phyloP scores from a whole-genome alignment of 2,797 vertebrate genomes.

The Dromococcyx pavoninus region DNA sequence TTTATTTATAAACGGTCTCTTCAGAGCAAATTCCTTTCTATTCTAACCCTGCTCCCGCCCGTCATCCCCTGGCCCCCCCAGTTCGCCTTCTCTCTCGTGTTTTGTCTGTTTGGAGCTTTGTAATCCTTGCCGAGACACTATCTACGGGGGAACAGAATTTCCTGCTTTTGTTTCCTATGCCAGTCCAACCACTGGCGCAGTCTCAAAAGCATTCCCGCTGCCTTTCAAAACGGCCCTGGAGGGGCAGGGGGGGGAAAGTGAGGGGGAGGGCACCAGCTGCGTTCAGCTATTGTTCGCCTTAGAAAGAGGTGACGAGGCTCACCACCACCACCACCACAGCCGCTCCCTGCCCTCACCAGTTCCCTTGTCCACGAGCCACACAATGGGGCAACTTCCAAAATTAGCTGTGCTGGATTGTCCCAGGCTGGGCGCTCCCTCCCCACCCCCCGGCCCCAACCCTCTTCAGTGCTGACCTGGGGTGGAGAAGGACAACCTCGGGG shows the following conservation, averaged over 20 bases:
- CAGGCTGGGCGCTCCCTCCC: not conserved
- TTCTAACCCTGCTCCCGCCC: slow-evolving; percentile 75
- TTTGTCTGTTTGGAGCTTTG: slow-evolving; percentile 84
- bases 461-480: not conserved
- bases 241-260: slow-evolving; percentile 58
- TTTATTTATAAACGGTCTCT: slow-evolving; percentile 82
- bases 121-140: slow-evolving; percentile 84
- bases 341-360: slow-evolving; percentile 55
- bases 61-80: slow-evolving; percentile 46
- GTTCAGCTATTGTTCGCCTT: slow-evolving; percentile 79
- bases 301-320: slow-evolving; percentile 57
- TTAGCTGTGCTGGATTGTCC: slow-evolving; percentile 74
- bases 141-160: slow-evolving; percentile 85
- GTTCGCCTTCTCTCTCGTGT: slow-evolving; percentile 78
- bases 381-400: slow-evolving; percentile 81
- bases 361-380: slow-evolving; percentile 65
- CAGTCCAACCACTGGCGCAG: slow-evolving; percentile 79
- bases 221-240: slow-evolving; percentile 77
- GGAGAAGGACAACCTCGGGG: slow-evolving; percentile 21
- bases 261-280: slow-evolving; percentile 77
- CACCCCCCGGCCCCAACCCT: not conserved
- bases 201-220: slow-evolving; percentile 84
- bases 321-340: slow-evolving; percentile 47
- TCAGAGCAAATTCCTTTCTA: slow-evolving; percentile 81
- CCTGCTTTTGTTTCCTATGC: slow-evolving; percentile 85